Conservation (phyloP, 2,113 vertebrate genomes). For the Gobiocypris rarus region DNA sequence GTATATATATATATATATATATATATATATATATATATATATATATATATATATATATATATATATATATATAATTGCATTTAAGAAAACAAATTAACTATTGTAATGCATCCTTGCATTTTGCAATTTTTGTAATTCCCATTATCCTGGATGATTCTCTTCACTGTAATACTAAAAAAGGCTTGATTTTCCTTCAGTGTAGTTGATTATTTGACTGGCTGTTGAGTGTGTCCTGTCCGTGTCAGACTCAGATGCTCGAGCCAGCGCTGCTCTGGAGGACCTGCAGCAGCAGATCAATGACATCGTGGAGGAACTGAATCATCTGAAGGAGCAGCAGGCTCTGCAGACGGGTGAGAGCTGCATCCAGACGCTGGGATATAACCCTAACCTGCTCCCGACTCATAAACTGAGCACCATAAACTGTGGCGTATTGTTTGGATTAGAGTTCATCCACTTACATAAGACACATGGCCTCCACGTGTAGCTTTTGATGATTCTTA, state of each 20-base stretch:
- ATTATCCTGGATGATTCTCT: neutral
- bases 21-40: too few species aligned
- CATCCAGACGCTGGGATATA: neutral
- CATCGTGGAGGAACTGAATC: slow-evolving; percentile 83
- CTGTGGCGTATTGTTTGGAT: neutral
- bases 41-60: too few species aligned
- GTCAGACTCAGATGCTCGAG: slow-evolving; percentile 57
- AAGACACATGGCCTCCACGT: neutral
- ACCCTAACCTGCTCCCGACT: neutral
- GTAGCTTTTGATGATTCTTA: neutral
- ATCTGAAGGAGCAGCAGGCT: slow-evolving; percentile 91
- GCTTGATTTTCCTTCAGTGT: neutral
- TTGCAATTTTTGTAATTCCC: too few species aligned
- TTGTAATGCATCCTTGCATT: too few species aligned
- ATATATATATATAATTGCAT: too few species aligned
- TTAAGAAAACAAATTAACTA: too few species aligned
- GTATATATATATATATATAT: too few species aligned
- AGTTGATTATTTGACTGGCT: neutral
- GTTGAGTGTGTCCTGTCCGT: neutral
- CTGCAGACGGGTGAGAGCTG: slow-evolving; percentile 83
- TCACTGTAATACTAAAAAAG: neutral
- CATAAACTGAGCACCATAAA: neutral
- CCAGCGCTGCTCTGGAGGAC: slow-evolving; percentile 79
- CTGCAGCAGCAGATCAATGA: slow-evolving; percentile 83
- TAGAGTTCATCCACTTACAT: neutral